Conservation (phyloP, 1,140 invertebrate species). For the Meloidogyne hapla region DNA sequence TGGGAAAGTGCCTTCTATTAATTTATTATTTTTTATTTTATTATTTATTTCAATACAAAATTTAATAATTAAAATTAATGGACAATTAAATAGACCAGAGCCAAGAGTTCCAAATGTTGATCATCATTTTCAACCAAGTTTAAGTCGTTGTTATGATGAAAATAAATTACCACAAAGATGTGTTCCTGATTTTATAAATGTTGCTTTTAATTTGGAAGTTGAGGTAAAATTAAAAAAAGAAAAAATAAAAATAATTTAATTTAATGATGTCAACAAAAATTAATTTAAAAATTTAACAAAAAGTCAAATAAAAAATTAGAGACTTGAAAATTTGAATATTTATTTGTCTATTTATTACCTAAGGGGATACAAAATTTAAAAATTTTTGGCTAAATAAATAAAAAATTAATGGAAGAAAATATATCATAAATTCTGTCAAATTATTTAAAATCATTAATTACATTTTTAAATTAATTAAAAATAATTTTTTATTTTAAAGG, state of each 20-base stretch:
- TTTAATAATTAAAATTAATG: neutral
- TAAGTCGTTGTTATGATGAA: conserved; percentile 67
- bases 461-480: no score
- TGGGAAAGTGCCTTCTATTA: neutral
- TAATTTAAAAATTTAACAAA: no score
- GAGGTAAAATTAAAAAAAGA: conserved; percentile 70
- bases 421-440: neutral
- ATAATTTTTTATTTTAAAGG: conserved; percentile 1
- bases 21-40: neutral
- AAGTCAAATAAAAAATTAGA: no score
- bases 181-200: conserved; percentile 91
- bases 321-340: no score
- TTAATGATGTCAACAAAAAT: no score
- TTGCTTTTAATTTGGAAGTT: conserved; percentile 81
- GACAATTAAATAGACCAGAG: neutral
- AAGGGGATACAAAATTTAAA: no score
- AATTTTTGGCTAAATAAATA: no score
- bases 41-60: neutral
- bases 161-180: conserved; percentile 74
- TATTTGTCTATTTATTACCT: no score
- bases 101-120: conserved; percentile 5
- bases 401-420: no score
- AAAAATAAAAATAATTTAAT: no score
- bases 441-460: no score
- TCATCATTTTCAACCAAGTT: conserved; percentile 13